These are phyloP conservation scores for Pyxicephalus adspersus DNA, from an alignment of 2,113 vertebrate species.

Conservation along the genomic window DNA sequence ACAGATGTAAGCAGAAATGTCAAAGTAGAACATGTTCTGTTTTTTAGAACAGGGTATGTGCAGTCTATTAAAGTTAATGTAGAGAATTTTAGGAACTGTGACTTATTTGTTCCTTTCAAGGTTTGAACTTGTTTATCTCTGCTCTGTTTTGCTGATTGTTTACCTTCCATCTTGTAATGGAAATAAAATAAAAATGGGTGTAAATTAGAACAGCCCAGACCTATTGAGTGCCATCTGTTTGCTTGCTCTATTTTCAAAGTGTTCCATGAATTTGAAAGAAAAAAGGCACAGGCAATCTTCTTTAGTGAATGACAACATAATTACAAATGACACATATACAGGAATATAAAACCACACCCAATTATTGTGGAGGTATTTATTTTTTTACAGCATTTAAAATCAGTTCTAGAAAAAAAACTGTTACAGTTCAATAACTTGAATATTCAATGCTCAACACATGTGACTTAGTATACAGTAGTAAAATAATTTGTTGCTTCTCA, in stretches of 20 bases:
- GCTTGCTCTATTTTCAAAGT: conserved; percentile 23
- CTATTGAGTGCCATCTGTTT: conserved; percentile 24
- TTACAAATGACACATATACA: no score
- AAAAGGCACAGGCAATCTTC: background rate
- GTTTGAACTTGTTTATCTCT: background rate
- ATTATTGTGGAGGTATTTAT: no score
- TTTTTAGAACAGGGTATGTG: background rate
- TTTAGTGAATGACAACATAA: background rate
- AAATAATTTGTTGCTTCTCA: no score
- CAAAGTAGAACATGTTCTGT: background rate
- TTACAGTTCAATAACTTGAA: no score
- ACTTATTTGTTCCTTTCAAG: background rate
- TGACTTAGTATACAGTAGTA: no score
- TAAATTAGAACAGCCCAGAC: conserved; percentile 18
- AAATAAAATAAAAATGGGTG: conserved; percentile 23
- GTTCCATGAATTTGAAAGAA: conserved; percentile 12
- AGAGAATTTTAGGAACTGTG: background rate
- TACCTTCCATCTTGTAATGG: conserved; percentile 17
- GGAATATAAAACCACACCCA: no score
- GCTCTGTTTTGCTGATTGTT: background rate
- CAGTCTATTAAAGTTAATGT: background rate
- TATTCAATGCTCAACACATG: no score
- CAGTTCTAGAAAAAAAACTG: no score
- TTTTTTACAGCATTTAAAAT: no score
- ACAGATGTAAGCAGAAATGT: no score